A percentile compares a stretch with the other conserved stretches of the same genome.
Conservation (phyloP, 2,888 invertebrate species). For the Nomada fabriciana region DNA sequence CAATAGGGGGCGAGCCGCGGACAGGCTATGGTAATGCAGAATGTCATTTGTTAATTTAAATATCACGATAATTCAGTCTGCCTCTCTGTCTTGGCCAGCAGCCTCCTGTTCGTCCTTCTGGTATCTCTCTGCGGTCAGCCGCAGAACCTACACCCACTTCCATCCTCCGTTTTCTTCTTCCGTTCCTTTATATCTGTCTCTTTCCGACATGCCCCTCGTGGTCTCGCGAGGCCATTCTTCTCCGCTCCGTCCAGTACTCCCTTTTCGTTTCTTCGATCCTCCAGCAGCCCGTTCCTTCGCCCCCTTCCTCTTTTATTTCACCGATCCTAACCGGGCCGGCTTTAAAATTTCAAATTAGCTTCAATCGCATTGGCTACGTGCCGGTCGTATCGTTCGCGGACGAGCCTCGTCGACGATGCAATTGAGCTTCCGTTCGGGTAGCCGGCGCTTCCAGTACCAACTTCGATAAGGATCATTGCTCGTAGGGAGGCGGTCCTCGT, state of each 20-base stretch:
- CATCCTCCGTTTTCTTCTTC: conserved; percentile 9
- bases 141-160: conserved; percentile 60
- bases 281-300: conserved; percentile 1
- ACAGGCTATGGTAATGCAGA: conserved; percentile 80
- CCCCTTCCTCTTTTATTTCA: conserved; percentile 63
- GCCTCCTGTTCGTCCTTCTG: conserved; percentile 39
- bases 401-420: conserved; percentile 62
- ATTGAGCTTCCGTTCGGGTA: conserved; percentile 70
- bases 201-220: conserved; percentile 15
- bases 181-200: conserved; percentile 1
- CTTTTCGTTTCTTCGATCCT: conserved; percentile 49
- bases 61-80: conserved; percentile 82
- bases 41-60: conserved; percentile 83
- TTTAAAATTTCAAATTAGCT: conserved; percentile 83
- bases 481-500: conserved; percentile 42
- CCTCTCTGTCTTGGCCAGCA: conserved; percentile 63
- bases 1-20: conserved; percentile 70
- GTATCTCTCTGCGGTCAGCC: conserved; percentile 47
- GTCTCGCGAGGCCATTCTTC: conserved; percentile 52
- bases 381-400: conserved; percentile 69
- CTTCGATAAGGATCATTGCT: conserved; percentile 56
- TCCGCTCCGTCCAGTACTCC: conserved; percentile 25
- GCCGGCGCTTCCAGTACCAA: conserved; percentile 50
- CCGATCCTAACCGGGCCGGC: conserved; percentile 61
- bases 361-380: conserved; percentile 80